These are phyloP conservation scores for Ranitomeya imitator DNA, from an alignment of 2,113 vertebrate genomes.

Conservation along the genomic window DNA sequence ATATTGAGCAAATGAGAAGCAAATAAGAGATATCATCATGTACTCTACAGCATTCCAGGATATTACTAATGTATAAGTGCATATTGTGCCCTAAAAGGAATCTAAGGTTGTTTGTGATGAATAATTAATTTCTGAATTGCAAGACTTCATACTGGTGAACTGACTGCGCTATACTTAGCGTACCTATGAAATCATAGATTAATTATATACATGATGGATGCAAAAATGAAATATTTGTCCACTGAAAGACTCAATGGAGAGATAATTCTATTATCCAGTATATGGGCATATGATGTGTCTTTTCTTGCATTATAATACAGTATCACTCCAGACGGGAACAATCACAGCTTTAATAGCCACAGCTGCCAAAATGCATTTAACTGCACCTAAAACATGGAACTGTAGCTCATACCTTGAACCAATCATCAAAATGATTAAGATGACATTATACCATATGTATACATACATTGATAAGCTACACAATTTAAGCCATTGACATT, in stretches of 20 bases:
- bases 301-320: background rate
- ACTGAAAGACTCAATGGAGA: background rate
- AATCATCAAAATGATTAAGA: too few relatives aligned
- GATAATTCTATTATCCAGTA: background rate
- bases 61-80: constrained; percentile 24
- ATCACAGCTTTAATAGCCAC: too few relatives aligned
- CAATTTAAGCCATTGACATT: too few relatives aligned
- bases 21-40: background rate
- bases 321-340: too few relatives aligned
- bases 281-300: background rate
- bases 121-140: background rate
- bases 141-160: background rate
- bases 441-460: too few relatives aligned
- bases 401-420: too few relatives aligned
- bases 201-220: background rate
- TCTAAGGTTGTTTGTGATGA: background rate
- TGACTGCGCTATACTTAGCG: background rate
- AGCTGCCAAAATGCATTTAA: too few relatives aligned
- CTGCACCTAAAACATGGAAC: too few relatives aligned
- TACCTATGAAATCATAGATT: background rate
- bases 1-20: constrained; percentile 19
- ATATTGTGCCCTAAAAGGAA: background rate
- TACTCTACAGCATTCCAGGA: background rate
- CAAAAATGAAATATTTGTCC: background rate
- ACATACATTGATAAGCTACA: too few relatives aligned